These are phyloP conservation scores for Craniophora ligustri DNA, from an alignment of 2,888 invertebrate species.

Conservation along the genomic window DNA sequence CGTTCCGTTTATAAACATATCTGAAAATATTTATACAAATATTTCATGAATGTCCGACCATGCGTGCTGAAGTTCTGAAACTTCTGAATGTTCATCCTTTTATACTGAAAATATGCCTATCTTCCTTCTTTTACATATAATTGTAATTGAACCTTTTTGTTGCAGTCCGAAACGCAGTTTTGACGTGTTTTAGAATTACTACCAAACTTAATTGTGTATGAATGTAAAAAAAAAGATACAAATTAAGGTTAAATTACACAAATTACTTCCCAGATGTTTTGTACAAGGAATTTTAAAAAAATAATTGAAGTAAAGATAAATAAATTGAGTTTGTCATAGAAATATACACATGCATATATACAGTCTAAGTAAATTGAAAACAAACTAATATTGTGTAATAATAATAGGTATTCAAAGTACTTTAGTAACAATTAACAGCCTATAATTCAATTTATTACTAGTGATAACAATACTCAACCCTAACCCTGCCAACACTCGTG, in stretches of 20 bases:
- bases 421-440: constrained; percentile 2
- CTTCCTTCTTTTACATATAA: not conserved
- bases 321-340: no score
- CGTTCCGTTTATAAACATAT: constrained; percentile 70
- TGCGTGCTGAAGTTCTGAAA: constrained; percentile 12
- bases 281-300: no score
- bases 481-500: constrained; percentile 25
- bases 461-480: constrained; percentile 29
- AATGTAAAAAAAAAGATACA: no score
- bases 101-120: not conserved
- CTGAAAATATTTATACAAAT: constrained; percentile 60
- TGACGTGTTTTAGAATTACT: no score
- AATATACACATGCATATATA: no score
- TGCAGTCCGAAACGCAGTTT: no score
- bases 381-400: not conserved
- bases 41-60: constrained; percentile 34
- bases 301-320: no score
- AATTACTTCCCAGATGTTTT: no score
- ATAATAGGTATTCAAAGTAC: not conserved
- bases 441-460: constrained; percentile 14
- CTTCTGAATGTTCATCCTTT: constrained; percentile 1
- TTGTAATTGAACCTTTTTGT: no score
- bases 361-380: no score
- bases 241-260: no score
- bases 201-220: no score